Conservation (phyloP, 2,113 vertebrate genomes). For the Procavia capensis region DNA sequence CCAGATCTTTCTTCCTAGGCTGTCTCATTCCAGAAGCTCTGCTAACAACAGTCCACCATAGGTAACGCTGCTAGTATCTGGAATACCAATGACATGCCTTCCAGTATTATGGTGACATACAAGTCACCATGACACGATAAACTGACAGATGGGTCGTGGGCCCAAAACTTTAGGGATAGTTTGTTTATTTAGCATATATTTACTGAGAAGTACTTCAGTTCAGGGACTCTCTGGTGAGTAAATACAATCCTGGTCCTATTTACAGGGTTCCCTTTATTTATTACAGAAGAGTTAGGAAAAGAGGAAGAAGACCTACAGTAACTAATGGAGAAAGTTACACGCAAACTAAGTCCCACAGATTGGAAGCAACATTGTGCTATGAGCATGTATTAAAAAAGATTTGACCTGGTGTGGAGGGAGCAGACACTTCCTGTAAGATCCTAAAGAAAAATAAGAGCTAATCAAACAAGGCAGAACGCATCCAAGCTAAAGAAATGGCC, state of each 20-base stretch:
- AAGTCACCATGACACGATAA: no score
- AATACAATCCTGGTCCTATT: not conserved
- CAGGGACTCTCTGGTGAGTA: not conserved
- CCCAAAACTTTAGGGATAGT: not conserved
- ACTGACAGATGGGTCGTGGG: no score
- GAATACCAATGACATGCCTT: no score
- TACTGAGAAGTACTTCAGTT: no score
- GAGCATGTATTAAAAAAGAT: no score
- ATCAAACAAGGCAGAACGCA: not conserved
- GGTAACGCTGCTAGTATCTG: no score
- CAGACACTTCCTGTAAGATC: rapidly evolving
- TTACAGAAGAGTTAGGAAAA: not conserved
- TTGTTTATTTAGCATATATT: not conserved
- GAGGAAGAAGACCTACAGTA: not conserved
- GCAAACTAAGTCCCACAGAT: not conserved
- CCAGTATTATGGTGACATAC: no score
- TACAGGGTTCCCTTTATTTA: not conserved
- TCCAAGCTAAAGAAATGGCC: not conserved
- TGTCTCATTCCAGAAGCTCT: no score
- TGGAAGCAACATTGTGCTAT: not conserved
- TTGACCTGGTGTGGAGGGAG: not conserved
- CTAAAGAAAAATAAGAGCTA: no score
- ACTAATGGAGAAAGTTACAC: not conserved
- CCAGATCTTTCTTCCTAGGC: no score
- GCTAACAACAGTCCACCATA: no score